Conservation (phyloP, 2,888 invertebrate genomes). For the Alcis repandata region DNA sequence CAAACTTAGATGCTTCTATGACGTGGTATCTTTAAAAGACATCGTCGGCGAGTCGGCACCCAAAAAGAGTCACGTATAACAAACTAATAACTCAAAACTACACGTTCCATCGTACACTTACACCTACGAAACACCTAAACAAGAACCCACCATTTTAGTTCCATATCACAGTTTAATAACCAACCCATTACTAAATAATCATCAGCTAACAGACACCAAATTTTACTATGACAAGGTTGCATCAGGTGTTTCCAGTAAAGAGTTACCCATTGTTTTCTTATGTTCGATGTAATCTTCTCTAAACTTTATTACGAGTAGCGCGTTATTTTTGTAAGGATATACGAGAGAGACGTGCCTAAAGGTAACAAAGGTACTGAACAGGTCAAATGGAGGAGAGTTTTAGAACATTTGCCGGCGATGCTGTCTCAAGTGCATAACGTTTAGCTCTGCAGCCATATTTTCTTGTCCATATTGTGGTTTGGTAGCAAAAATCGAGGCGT, state of each 20-base stretch:
- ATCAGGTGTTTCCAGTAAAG: background rate
- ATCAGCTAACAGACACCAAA: background rate
- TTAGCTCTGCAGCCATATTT: background rate
- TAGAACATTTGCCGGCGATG: background rate
- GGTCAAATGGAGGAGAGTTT: background rate
- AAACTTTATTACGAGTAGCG: background rate
- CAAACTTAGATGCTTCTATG: background rate
- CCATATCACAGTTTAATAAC: slow-evolving; percentile 1
- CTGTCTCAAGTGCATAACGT: background rate
- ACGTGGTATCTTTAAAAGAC: background rate
- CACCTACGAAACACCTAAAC: slow-evolving; percentile 15
- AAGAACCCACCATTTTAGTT: too few species aligned
- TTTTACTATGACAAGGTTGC: background rate
- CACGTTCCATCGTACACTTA: slow-evolving; percentile 23
- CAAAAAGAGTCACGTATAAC: slow-evolving; percentile 24
- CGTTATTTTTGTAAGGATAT: background rate
- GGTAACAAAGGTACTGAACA: background rate
- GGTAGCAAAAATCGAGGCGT: too few species aligned
- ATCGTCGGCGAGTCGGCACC: slow-evolving; percentile 16
- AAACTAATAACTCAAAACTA: slow-evolving; percentile 26
- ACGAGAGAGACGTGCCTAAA: slow-evolving; percentile 5
- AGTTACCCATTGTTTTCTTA: slow-evolving; percentile 9
- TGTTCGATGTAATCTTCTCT: slow-evolving; percentile 11
- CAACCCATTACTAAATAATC: background rate
- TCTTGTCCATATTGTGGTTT: too few species aligned